Conservation (phyloP, 2,888 invertebrate species). For the Julus scanicus region DNA sequence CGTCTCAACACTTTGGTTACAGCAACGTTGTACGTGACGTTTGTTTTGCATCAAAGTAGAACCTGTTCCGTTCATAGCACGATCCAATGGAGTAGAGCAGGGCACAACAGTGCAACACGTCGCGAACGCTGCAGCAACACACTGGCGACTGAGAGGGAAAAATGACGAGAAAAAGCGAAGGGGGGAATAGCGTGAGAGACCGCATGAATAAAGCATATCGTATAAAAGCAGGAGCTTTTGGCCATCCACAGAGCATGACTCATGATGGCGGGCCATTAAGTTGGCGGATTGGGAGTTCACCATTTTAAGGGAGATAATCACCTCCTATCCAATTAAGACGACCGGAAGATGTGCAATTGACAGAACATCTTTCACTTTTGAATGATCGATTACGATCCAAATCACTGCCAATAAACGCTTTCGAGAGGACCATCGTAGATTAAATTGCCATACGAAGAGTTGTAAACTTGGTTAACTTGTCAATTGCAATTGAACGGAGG, state of each 20-base stretch:
- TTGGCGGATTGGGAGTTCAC: not conserved
- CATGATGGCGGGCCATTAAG: constrained; percentile 6
- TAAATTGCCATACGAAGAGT: not conserved
- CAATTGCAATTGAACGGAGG: no score
- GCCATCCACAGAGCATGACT: constrained; percentile 28
- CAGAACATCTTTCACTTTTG: not conserved
- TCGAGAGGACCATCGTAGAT: not conserved
- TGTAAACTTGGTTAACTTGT: not conserved
- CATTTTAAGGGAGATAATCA: not conserved
- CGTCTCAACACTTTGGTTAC: not conserved
- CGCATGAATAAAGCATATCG: not conserved
- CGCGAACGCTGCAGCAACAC: not conserved
- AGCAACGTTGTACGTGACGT: not conserved
- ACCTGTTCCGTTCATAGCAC: constrained; percentile 44
- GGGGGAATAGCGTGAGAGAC: constrained; percentile 15
- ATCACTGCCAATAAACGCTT: not conserved
- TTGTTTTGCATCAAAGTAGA: not conserved
- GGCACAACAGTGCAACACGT: not conserved
- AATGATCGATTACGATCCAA: constrained; percentile 27
- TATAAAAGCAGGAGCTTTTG: not conserved
- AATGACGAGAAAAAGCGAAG: not conserved
- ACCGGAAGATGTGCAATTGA: not conserved
- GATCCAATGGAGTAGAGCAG: not conserved
- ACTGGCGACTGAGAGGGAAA: not conserved
- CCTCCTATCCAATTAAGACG: not conserved